Base-by-base conservation (phyloP, 2,888 invertebrate species). In the Resseliella maxima region DNA sequence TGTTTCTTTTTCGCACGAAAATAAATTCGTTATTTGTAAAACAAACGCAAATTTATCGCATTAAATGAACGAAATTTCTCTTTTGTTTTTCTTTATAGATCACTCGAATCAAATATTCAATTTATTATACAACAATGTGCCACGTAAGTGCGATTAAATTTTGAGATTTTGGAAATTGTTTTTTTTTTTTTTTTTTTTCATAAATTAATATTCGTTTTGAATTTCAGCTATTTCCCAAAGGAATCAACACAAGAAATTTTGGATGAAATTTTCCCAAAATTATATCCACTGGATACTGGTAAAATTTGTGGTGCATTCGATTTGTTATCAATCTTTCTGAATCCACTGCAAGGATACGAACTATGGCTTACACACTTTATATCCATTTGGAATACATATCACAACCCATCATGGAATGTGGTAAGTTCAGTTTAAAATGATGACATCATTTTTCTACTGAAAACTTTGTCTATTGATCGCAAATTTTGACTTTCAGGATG, bases 241-340 rank as follows among this genome's bases (percentile, higher is more conserved):
- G 92, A 92, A 50, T 94, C 97, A 0, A 97, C 97, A 0, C 93
- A 94, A 90, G 98, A 98, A 91, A 96, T 98, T 89, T 91, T 98
- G 86, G 96, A 95, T 86, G 95, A 96, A 90, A 93, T 96, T 89
- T 92, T 95, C 86, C 98, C 98, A 0, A 93, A 93, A 88, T 91
- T 98, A 86, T 96, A 95, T 89, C 96, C 96, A 0, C 94, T 95
- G 92, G 92, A 93, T 85, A 90, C 91, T 5, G 91, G 92, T 86
- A 92, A 92, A 18, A 93, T 92, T 89, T 88, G 90, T 45, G 89
- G 91, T 87, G 90, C 92, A 21, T 91, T 96, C 87, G 92, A 93
- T 87, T 93, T 94, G 89, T 90, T 97, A 87, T 94, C 95, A 86
- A 91, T 94, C 86, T 97, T 98, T 90, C 91, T 98, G 88, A 90